Base-by-base conservation (phyloP, 2,888 invertebrate species). In the Teleiodes luculella region DNA sequence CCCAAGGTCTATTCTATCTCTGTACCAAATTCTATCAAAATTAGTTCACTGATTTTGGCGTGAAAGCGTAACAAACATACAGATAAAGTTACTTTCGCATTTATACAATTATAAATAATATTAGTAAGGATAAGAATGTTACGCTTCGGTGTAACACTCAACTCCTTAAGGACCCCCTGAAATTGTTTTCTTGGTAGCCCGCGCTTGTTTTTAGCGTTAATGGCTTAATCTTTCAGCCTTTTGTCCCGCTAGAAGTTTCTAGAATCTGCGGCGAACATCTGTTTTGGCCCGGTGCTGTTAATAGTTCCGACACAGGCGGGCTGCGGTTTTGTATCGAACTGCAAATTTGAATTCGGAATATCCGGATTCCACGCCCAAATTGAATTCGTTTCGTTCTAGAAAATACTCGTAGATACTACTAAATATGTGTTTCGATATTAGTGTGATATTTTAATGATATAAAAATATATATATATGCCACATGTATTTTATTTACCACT, bases 161-260 rank as follows among this genome's bases (percentile, higher is more conserved):
- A 52, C 35, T 20, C 58, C 37, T 55, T 55, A 58, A 61, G 56
- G 61, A 49, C 36, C 52, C 55, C 56, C 63, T 65, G 60, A 68
- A 73, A 78, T 76, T 78, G 77, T 80, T 80, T 80, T 76, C 74
- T 67, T 74, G 63, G 58, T 58, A 63, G 66, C 61, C 64, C 58
- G 60, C 53, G 43, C 63, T 73, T 69, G 59, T 61, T 64, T 61
- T 64, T 55, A 57, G 59, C 67, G 64, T 63, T 76, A 77, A 78
- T 74, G 67, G 70, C 61, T 74, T 72, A 75, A 77, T 70, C 67
- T 69, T 60, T 64, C 57, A 53, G 62, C 65, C 65, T 65, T 63
- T 67, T 65, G 67, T 71, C 56, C 54, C 54, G 37, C 13, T 14
- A 1, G 14, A 37, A 37, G 24, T 49, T 49, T 36, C 47, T 47